Conservation (phyloP, 2,797 vertebrate species). For the Streptopelia turtur region DNA sequence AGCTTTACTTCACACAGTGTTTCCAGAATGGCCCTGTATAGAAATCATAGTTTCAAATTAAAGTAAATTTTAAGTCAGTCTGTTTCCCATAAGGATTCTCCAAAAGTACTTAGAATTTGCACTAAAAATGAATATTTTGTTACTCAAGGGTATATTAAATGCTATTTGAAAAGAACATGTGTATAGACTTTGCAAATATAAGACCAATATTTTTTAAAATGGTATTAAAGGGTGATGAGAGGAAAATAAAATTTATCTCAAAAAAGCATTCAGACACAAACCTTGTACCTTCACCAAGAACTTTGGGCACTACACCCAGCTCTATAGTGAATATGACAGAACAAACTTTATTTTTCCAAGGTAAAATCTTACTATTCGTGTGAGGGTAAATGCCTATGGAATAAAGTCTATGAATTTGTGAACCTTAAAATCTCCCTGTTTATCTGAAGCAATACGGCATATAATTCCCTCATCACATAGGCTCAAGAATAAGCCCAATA, state of each 20-base stretch:
- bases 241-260: not conserved
- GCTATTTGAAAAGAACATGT: not conserved
- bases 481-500: not conserved
- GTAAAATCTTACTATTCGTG: not conserved
- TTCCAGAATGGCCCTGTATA: not conserved
- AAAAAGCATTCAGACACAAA: not conserved
- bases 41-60: constrained; percentile 8
- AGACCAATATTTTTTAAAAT: not conserved
- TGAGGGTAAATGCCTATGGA: not conserved
- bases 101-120: not conserved
- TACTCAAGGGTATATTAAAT: not conserved
- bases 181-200: not conserved
- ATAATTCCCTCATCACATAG: not conserved
- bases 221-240: not conserved
- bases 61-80: not conserved
- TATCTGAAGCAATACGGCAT: not conserved
- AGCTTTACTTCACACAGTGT: constrained; percentile 40
- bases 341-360: not conserved
- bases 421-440: rapidly evolving
- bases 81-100: not conserved
- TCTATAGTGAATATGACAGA: not conserved
- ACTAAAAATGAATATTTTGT: not conserved
- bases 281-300: not conserved
- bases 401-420: not conserved
- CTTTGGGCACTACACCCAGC: not conserved